Evolutionary conservation across 2,113 vertebrate species (phyloP).

Genomic region (Anseranas semipalmata): DNA sequence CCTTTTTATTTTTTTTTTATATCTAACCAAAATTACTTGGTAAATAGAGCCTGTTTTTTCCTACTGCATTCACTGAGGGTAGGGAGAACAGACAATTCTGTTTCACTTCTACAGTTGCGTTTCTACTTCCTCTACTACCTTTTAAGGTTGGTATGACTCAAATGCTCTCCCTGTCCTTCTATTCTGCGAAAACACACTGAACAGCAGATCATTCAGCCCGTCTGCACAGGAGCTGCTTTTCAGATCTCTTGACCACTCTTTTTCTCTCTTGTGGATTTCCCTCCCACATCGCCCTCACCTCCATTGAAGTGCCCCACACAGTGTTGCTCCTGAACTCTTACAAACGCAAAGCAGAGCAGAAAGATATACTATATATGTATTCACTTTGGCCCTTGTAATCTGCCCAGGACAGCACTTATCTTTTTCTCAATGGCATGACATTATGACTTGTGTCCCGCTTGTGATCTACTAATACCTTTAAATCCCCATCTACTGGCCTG

Average conservation of each 20-base stretch:
- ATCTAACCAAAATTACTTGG: neutral
- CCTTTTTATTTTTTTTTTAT: neutral
- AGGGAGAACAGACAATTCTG: neutral
- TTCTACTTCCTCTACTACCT: too few relatives aligned
- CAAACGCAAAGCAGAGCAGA: neutral
- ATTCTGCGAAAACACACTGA: neutral
- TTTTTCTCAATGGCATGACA: constrained; percentile 45
- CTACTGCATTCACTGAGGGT: neutral
- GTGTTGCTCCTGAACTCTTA: neutral
- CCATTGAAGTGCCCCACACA: neutral
- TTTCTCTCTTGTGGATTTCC: neutral
- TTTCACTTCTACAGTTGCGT: neutral
- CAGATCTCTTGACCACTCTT: neutral
- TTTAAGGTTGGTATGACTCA: neutral
- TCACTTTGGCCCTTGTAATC: constrained; percentile 24
- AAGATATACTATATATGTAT: neutral
- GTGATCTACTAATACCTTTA: constrained; percentile 61
- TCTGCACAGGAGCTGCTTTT: neutral
- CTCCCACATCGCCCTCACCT: neutral
- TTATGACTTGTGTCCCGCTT: constrained; percentile 58
- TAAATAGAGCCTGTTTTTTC: neutral
- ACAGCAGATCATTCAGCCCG: neutral
- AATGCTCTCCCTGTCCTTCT: neutral
- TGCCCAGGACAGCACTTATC: constrained; percentile 26
- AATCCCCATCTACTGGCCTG: constrained; percentile 34